phyloP scores from a whole-genome alignment of 2,888 invertebrate genomes.

The Pollenia labialis region DNA sequence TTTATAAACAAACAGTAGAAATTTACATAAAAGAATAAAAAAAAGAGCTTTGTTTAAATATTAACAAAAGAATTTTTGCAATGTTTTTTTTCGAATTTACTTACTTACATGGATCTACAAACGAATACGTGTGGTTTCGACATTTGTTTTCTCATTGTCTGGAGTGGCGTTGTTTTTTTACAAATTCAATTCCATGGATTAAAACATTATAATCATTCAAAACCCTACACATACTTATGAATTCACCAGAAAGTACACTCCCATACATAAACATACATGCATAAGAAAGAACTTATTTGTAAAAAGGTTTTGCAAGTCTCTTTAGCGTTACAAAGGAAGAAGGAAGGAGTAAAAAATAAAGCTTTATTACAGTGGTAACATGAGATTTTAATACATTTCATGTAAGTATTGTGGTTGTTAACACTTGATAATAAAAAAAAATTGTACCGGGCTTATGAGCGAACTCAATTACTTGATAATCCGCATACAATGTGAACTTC shows the following conservation, averaged over 20 bases:
- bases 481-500: too few relatives aligned
- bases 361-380: background rate
- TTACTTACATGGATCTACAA: background rate
- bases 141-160: conserved; percentile 35
- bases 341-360: background rate
- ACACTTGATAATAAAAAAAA: too few relatives aligned
- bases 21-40: conserved; percentile 8
- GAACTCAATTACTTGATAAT: too few relatives aligned
- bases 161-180: conserved; percentile 1
- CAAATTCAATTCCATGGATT: conserved; percentile 13
- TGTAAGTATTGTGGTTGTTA: too few relatives aligned
- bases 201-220: conserved; percentile 34
- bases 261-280: background rate
- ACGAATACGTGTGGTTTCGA: conserved; percentile 32
- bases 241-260: background rate
- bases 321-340: background rate
- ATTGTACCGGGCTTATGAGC: too few relatives aligned
- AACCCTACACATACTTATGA: background rate
- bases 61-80: conserved; percentile 24
- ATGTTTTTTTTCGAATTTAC: background rate
- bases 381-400: too few relatives aligned
- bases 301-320: background rate
- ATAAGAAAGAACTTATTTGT: background rate
- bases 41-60: conserved; percentile 27
- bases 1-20: conserved; percentile 21